Evolutionary conservation across 2,888 invertebrate species (phyloP).

Genomic region (Deilephila porcellus): DNA sequence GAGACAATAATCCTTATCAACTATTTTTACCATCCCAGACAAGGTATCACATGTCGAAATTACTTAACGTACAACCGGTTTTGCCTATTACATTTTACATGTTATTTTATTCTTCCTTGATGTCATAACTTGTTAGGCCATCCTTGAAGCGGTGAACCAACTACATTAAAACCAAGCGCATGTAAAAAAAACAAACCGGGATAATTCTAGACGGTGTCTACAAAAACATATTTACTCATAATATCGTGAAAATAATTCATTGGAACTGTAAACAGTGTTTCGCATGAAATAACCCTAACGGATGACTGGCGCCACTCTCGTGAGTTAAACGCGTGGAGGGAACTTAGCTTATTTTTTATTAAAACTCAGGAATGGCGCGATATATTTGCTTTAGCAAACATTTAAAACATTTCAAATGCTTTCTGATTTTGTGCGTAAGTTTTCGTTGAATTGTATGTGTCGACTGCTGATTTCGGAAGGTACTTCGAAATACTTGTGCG

Average conservation of each 20-base stretch:
- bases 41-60: no score
- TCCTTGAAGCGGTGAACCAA: no score
- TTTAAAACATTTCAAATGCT: neutral
- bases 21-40: no score
- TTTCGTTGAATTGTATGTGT: neutral
- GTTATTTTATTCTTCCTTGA: no score
- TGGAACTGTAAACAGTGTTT: neutral
- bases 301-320: conserved; percentile 17
- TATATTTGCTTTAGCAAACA: neutral
- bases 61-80: no score
- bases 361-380: neutral
- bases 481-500: no score
- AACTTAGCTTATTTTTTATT: conserved; percentile 4
- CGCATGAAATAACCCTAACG: conserved; percentile 13
- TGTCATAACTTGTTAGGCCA: no score
- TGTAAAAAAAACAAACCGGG: no score
- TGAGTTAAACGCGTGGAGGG: neutral
- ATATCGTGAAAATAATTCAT: neutral
- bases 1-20: no score
- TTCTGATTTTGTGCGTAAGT: neutral
- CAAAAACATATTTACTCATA: neutral
- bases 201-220: neutral
- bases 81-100: no score
- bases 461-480: no score
- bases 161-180: no score